Percentiles rank a stretch among this genome's conserved stretches.
These are phyloP conservation scores for Naso thynnoides DNA, from an alignment of 2,797 vertebrate genomes.

Conservation along the genomic window DNA sequence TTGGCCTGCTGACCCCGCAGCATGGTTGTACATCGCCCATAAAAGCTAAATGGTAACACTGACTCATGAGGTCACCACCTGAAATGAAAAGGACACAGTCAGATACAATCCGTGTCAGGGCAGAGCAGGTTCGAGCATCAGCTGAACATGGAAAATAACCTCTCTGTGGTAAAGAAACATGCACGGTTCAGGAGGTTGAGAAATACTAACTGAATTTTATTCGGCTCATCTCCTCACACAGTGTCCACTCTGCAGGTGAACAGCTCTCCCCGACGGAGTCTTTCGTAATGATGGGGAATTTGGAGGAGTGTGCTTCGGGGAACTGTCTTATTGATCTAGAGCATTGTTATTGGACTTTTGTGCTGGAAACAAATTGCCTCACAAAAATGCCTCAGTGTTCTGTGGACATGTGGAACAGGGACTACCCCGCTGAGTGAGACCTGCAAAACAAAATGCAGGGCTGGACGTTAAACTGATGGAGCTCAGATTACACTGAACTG, in stretches of 20 bases:
- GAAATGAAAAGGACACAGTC: conserved; percentile 18
- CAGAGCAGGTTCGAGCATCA: conserved; percentile 14
- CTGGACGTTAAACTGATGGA: not conserved
- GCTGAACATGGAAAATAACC: conserved; percentile 32
- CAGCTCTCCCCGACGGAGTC: conserved; percentile 9
- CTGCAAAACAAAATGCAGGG: conserved; percentile 1
- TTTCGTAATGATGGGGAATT: conserved; percentile 42
- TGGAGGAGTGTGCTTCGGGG: conserved; percentile 1
- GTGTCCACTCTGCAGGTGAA: conserved; percentile 9
- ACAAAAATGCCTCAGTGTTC: conserved; percentile 8
- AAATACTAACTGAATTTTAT: conserved; percentile 12
- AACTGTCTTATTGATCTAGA: conserved; percentile 37
- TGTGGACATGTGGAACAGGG: not conserved
- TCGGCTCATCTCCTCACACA: conserved; percentile 7
- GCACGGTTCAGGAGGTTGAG: conserved; percentile 30
- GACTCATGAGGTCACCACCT: conserved; percentile 27
- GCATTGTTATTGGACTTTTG: conserved; percentile 22
- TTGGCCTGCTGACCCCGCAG: conserved; percentile 22
- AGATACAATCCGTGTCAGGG: conserved; percentile 22
- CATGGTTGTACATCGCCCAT: conserved; percentile 29
- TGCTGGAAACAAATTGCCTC: conserved; percentile 20
- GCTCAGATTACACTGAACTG: not conserved
- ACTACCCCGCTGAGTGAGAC: not conserved
- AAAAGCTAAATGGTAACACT: conserved; percentile 26
- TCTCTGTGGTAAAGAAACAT: conserved; percentile 26